Base-by-base conservation (phyloP, 1,140 invertebrate species). In the Colletes latitarsis region DNA sequence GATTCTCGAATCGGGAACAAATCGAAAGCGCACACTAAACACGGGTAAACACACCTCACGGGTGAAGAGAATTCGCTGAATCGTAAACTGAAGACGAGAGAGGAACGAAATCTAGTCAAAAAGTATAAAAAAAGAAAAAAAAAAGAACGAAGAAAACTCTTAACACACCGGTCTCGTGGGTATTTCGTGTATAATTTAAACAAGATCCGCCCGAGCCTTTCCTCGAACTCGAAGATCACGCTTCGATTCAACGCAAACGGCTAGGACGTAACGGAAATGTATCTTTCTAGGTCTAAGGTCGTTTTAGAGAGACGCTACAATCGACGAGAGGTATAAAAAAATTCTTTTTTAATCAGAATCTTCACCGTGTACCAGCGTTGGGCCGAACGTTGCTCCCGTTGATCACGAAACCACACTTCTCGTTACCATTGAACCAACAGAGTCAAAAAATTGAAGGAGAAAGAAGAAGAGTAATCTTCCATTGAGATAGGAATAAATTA, bases 71-170 rank as follows among this genome's bases (percentile, higher is more conserved):
- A 67, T 77, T 76, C 43, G 19, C 41, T 43, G 19, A 55, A 52
- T 70, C 52, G 46, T 68, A 21, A 57, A 53, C 12, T 12, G 46
- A 57, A 52, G 21, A 15, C 3, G 30, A 30, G 30, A 30, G 30
- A 30, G 2, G 19, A 15, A 15, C 17, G 63, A 12, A 39, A 12
- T 86, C 84, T 86, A 86, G 84, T 86, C 83, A 86, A 86, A 86
- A 84, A 39, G 49, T 9, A 3, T 49, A 17, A 21, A 60, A 57
- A 57, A 10, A 15, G 6, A 19, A 12, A 53, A 70, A 49, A 6
- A 49, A 46, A 39, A 60, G 60, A 55, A 39, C 70, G 60, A 17
- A 55, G 12, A 19, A 49, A 64, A 75, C 62, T 46, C 8, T 10
- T 30, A 46, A 67, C 39, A 70, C 58, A 68, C 43, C 55, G 60